phyloP scores from a whole-genome alignment of 1,140 invertebrate genomes.

The Drosophila ambigua region DNA sequence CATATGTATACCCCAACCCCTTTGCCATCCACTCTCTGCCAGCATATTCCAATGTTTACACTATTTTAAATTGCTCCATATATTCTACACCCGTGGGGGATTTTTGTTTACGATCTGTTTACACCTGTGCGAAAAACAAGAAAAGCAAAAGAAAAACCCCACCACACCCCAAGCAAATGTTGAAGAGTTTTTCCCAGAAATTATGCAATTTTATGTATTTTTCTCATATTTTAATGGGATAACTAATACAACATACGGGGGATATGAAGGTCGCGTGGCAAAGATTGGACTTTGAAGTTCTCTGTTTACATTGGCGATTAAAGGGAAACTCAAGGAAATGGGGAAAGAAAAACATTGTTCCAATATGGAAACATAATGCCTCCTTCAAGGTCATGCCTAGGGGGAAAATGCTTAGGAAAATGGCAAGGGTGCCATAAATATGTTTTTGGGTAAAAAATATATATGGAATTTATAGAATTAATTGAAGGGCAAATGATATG shows the following conservation, averaged over 20 bases:
- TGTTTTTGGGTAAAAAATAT: too few species aligned
- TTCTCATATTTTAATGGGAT: neutral
- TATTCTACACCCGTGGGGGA: constrained; percentile 3
- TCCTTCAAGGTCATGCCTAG: constrained; percentile 3
- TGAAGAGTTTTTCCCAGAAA: constrained; percentile 1
- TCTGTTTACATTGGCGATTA: constrained; percentile 7
- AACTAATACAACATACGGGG: neutral
- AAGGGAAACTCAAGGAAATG: constrained; percentile 4
- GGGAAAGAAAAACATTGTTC: constrained; percentile 24
- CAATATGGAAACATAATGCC: neutral
- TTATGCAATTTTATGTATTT: constrained; percentile 25
- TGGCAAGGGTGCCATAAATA: too few species aligned
- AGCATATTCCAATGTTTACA: constrained; percentile 52
- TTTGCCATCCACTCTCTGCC: neutral
- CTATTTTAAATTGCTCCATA: constrained; percentile 57
- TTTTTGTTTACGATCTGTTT: constrained; percentile 71
- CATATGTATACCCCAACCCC: too few species aligned
- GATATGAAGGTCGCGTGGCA: constrained; percentile 14
- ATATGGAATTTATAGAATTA: too few species aligned
- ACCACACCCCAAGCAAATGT: neutral
- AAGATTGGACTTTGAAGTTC: constrained; percentile 30
- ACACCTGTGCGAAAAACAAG: constrained; percentile 63
- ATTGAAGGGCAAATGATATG: too few species aligned
- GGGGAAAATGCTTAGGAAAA: too few species aligned
- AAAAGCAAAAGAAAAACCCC: constrained; percentile 19